Evolutionary conservation across 1,140 invertebrate genomes (phyloP).

Genomic region (Sarcophaga bullata): DNA sequence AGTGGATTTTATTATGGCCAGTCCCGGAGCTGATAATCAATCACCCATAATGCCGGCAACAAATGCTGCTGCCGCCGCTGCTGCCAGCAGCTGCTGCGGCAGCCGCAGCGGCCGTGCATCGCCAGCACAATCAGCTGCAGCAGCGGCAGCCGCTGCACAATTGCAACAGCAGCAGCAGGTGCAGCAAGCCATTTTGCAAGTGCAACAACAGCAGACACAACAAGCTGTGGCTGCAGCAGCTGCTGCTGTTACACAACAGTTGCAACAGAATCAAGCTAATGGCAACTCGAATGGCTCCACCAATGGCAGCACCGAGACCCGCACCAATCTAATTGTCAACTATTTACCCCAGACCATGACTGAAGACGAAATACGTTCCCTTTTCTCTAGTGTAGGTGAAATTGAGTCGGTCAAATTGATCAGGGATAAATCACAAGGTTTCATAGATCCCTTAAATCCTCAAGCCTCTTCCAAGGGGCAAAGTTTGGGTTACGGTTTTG

Average conservation of each 20-base stretch:
- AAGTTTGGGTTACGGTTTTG: slow-evolving; percentile 90
- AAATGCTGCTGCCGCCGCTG: slow-evolving; percentile 72
- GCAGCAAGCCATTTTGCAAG: slow-evolving; percentile 63
- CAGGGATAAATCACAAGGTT: slow-evolving; percentile 84
- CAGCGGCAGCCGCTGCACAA: slow-evolving; percentile 75
- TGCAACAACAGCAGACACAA: slow-evolving; percentile 64
- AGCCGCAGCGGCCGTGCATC: slow-evolving; percentile 68
- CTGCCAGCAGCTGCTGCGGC: slow-evolving; percentile 72
- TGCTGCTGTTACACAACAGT: slow-evolving; percentile 59
- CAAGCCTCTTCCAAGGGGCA: slow-evolving; percentile 72
- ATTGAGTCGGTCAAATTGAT: slow-evolving; percentile 92
- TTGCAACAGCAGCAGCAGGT: slow-evolving; percentile 64
- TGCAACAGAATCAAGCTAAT: slow-evolving; percentile 52
- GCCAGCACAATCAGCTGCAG: slow-evolving; percentile 73
- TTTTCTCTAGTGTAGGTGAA: slow-evolving; percentile 88
- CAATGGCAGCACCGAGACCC: slow-evolving; percentile 62
- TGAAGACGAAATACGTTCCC: slow-evolving; percentile 86
- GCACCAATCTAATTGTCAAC: slow-evolving; percentile 89
- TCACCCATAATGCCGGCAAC: slow-evolving; percentile 68
- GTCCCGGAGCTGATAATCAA: slow-evolving; percentile 69
- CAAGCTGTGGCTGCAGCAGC: slow-evolving; percentile 77
- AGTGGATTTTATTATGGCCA: slow-evolving; percentile 66
- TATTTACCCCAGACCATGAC: slow-evolving; percentile 93
- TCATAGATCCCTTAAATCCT: slow-evolving; percentile 64
- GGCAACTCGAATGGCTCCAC: slow-evolving; percentile 54